These are phyloP conservation scores for Heliconius charithonia DNA, from an alignment of 2,888 invertebrate species.

Conservation along the genomic window DNA sequence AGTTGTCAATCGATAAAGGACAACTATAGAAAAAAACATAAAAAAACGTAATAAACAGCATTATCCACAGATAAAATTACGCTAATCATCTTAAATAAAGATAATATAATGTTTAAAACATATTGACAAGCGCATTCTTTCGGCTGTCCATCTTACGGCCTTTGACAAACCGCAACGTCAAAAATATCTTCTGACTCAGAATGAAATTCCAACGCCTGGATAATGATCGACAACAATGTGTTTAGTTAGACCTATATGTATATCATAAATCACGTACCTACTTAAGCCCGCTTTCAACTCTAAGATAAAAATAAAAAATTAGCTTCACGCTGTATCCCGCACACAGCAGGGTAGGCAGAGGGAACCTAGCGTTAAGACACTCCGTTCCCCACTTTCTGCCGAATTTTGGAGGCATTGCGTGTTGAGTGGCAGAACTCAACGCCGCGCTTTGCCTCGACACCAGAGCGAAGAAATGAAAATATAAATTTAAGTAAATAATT, in stretches of 20 bases:
- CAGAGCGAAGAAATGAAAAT: too few relatives aligned
- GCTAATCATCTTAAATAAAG: constrained; percentile 17
- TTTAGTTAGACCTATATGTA: constrained; percentile 61
- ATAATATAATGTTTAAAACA: constrained; percentile 15
- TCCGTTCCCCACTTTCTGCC: too few relatives aligned
- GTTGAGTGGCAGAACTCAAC: too few relatives aligned
- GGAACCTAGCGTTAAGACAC: too few relatives aligned
- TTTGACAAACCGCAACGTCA: constrained; percentile 37
- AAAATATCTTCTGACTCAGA: constrained; percentile 48
- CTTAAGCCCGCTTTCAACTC: neutral
- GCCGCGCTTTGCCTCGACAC: too few relatives aligned
- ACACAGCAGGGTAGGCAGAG: too few relatives aligned
- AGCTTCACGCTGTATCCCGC: too few relatives aligned
- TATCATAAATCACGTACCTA: neutral
- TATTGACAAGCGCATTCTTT: constrained; percentile 29
- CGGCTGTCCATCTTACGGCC: constrained; percentile 27
- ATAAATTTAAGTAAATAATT: too few relatives aligned
- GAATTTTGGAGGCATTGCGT: too few relatives aligned
- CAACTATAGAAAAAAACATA: too few relatives aligned
- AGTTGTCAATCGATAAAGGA: too few relatives aligned
- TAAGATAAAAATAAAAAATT: too few relatives aligned
- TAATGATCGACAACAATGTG: constrained; percentile 64
- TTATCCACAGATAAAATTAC: constrained; percentile 5
- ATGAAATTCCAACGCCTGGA: constrained; percentile 58
- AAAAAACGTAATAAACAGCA: neutral